phyloP scores from a whole-genome alignment of 2,113 vertebrate species.

The Blennius ocellaris region DNA sequence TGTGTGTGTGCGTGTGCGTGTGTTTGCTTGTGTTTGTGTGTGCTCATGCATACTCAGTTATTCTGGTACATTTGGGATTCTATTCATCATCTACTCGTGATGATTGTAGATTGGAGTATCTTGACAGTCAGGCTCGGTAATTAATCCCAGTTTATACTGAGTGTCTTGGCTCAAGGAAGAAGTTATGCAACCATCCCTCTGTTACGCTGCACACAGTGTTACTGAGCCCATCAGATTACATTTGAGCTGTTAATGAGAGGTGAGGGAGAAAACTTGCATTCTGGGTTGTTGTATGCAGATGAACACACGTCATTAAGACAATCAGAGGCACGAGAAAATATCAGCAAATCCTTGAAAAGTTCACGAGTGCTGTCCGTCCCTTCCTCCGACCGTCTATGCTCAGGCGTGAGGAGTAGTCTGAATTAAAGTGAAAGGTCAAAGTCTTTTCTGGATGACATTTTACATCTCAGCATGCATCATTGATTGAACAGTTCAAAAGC shows the following conservation, averaged over 20 bases:
- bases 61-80: conserved; percentile 6
- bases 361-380: neutral
- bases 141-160: conserved; percentile 58
- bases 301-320: conserved; percentile 18
- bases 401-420: neutral
- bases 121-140: conserved; percentile 54
- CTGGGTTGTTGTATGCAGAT: neutral
- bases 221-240: conserved; percentile 40
- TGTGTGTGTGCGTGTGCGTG: neutral
- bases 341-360: neutral
- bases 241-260: conserved; percentile 55
- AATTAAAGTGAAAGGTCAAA: conserved; percentile 61
- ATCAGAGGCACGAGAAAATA: neutral
- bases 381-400: neutral
- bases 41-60: neutral
- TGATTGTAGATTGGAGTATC: conserved; percentile 33
- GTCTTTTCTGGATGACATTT: conserved; percentile 67
- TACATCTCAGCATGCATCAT: conserved; percentile 26
- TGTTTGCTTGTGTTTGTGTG: neutral
- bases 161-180: conserved; percentile 46
- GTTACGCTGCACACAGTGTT: conserved; percentile 35
- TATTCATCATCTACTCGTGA: conserved; percentile 19
- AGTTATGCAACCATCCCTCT: conserved; percentile 57
- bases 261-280: conserved; percentile 12
- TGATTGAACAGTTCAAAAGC: conserved; percentile 49